Percentiles rank a stretch among this genome's conserved stretches.
These are phyloP conservation scores for Anhinga anhinga DNA, from an alignment of 2,113 vertebrate species.

Conservation along the genomic window DNA sequence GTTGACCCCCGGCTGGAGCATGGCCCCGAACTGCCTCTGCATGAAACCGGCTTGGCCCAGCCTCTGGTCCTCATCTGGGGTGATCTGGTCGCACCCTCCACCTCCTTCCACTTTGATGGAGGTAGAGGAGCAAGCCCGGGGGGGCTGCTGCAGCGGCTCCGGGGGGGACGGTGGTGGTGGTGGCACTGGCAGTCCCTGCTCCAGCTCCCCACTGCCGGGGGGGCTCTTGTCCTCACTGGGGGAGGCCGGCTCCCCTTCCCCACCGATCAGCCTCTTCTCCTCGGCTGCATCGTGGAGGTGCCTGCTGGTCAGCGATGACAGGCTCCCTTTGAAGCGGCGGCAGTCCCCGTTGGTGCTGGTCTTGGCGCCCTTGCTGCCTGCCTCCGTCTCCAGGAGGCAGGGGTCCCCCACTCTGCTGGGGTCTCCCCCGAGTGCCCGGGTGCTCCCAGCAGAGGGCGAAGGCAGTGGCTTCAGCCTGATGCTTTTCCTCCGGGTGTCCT, in stretches of 20 bases:
- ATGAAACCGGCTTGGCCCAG: conserved; percentile 94
- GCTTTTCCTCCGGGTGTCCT: conserved; percentile 91
- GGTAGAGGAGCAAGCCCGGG: conserved; percentile 63
- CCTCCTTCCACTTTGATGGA: conserved; percentile 90
- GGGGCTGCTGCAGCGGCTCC: conserved; percentile 71
- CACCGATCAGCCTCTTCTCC: conserved; percentile 89
- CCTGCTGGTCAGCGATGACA: conserved; percentile 91
- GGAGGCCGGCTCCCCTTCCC: conserved; percentile 86
- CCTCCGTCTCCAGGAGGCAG: conserved; percentile 67
- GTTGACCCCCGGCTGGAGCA: conserved; percentile 99
- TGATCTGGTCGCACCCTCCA: conserved; percentile 88
- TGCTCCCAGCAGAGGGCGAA: conserved; percentile 80
- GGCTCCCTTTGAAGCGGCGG: conserved; percentile 92
- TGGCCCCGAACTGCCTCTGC: conserved; percentile 95
- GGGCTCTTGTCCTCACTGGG: conserved; percentile 80
- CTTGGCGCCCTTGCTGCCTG: conserved; percentile 80
- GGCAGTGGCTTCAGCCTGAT: conserved; percentile 91
- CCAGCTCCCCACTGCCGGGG: conserved; percentile 70
- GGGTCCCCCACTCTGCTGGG: conserved; percentile 14
- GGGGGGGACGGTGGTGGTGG: background rate
- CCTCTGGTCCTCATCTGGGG: conserved; percentile 88
- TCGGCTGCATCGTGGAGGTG: conserved; percentile 89
- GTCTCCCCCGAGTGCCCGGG: conserved; percentile 64
- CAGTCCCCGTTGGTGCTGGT: conserved; percentile 97
- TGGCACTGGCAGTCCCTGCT: conserved; percentile 65